phyloP scores from a whole-genome alignment of 2,888 invertebrate species.

The Hesperia comma region DNA sequence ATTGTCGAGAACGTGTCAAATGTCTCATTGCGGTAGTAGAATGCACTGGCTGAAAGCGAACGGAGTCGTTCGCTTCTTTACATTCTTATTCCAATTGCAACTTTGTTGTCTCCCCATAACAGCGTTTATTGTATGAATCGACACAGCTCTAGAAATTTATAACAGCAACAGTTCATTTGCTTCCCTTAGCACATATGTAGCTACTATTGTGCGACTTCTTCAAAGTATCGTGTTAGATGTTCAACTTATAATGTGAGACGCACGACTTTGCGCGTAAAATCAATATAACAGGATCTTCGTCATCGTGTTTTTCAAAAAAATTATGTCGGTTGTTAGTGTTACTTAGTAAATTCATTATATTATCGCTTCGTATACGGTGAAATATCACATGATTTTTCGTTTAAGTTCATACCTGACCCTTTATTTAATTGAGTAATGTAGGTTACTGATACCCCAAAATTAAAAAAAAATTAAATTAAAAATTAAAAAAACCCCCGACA shows the following conservation, averaged over 20 bases:
- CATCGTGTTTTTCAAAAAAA: conserved; percentile 54
- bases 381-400: conserved; percentile 45
- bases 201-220: conserved; percentile 66
- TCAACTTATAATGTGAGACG: conserved; percentile 65
- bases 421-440: too few species aligned
- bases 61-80: conserved; percentile 70
- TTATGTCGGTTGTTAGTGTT: conserved; percentile 49
- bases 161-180: conserved; percentile 76
- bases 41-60: conserved; percentile 74
- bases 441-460: too few species aligned
- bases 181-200: conserved; percentile 70
- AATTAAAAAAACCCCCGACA: too few species aligned
- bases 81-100: conserved; percentile 52
- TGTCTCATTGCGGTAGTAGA: conserved; percentile 78
- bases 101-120: conserved; percentile 49
- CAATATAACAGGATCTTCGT: conserved; percentile 48
- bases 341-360: conserved; percentile 51
- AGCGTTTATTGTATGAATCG: conserved; percentile 45
- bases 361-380: conserved; percentile 53
- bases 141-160: conserved; percentile 63
- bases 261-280: conserved; percentile 61
- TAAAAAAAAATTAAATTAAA: too few species aligned
- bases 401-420: background rate
- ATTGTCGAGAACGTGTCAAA: conserved; percentile 77
- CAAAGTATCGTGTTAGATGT: conserved; percentile 70